These are phyloP conservation scores for Dicerorhinus sumatrensis DNA, from an alignment of 2,113 vertebrate genomes.

Conservation along the genomic window DNA sequence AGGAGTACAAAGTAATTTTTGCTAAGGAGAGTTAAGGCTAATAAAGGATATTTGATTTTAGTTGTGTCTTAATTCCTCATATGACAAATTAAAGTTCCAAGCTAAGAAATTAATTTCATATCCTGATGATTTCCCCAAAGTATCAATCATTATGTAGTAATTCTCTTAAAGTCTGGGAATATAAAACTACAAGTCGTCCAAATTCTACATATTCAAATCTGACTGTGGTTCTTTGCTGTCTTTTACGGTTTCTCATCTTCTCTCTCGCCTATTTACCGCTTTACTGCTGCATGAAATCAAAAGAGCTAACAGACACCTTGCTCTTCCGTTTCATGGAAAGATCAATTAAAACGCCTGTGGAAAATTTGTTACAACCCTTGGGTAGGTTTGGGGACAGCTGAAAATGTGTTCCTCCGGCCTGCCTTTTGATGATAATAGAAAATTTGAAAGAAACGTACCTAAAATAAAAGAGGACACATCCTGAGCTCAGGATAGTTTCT, in stretches of 20 bases:
- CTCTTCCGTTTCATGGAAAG: neutral
- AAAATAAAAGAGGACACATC: neutral
- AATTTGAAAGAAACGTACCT: constrained; percentile 19
- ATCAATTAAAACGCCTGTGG: constrained; percentile 11
- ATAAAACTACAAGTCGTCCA: constrained; percentile 42
- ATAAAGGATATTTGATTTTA: constrained; percentile 74
- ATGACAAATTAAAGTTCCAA: constrained; percentile 73
- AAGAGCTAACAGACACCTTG: neutral
- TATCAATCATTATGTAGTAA: constrained; percentile 66
- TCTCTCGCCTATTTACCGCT: constrained; percentile 1
- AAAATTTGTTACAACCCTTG: neutral
- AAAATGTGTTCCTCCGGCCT: neutral
- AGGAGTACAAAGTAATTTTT: constrained; percentile 57
- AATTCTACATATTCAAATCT: constrained; percentile 62
- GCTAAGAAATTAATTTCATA: constrained; percentile 77
- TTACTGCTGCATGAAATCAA: constrained; percentile 55
- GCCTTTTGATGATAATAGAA: constrained; percentile 8
- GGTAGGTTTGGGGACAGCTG: neutral
- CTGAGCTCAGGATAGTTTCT: neutral
- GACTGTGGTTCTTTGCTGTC: constrained; percentile 43
- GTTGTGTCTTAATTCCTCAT: constrained; percentile 74
- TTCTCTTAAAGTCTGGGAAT: constrained; percentile 61
- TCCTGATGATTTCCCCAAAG: constrained; percentile 72
- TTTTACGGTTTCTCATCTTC: constrained; percentile 54
- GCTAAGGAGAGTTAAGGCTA: constrained; percentile 57